Conservation (phyloP, 2,797 vertebrate genomes). For the Sternotherus odoratus region DNA sequence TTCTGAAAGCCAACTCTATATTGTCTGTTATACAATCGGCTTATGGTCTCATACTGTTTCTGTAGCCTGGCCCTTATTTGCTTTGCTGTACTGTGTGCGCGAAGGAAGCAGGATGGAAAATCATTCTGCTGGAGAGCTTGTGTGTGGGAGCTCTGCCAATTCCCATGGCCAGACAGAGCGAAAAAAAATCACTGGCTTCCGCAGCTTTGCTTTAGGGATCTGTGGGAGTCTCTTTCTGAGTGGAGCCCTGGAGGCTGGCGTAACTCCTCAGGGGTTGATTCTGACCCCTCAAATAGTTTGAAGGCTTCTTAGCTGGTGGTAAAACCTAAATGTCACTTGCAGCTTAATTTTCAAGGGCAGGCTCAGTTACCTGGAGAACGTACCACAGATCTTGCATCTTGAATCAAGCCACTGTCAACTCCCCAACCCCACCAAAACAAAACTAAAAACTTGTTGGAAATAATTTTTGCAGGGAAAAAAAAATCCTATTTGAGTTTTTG, state of each 20-base stretch:
- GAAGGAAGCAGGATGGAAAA: not conserved
- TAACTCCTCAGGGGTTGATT: not conserved
- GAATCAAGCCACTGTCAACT: not conserved
- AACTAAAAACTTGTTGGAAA: not conserved
- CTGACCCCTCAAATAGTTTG: conserved; percentile 30
- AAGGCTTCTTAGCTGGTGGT: conserved; percentile 35
- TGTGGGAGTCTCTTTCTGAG: not conserved
- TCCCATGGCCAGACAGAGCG: not conserved
- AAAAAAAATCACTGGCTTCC: not conserved
- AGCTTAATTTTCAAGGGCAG: conserved; percentile 54
- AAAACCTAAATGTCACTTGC: conserved; percentile 64
- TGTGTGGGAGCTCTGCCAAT: conserved; percentile 34
- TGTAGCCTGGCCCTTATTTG: not conserved
- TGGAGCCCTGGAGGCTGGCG: not conserved
- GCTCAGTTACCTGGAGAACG: conserved; percentile 34
- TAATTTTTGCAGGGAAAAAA: not conserved
- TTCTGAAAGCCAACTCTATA: accelerated
- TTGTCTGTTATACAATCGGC: not conserved
- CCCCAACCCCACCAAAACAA: too few relatives aligned
- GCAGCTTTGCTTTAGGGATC: not conserved
- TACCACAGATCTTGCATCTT: conserved; percentile 47
- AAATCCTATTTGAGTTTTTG: too few relatives aligned
- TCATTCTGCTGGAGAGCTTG: conserved; percentile 26
- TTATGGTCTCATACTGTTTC: not conserved
- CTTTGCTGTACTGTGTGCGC: accelerated